Percentiles rank a stretch among this genome's conserved stretches.
These are phyloP conservation scores for Cydia pomonella DNA, from an alignment of 1,140 invertebrate genomes.

Conservation along the genomic window DNA sequence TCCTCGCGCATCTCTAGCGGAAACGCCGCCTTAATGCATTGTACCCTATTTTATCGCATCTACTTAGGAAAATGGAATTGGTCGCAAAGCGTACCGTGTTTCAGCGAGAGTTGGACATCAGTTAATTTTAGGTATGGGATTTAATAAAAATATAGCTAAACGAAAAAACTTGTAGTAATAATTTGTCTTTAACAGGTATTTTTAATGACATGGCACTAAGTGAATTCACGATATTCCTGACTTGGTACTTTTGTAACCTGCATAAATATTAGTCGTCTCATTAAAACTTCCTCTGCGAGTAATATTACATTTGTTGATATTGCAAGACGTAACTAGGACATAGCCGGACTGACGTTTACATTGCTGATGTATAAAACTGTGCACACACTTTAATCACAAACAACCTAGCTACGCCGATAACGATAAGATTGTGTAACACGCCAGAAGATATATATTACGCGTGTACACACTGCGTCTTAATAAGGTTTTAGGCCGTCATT, in stretches of 20 bases:
- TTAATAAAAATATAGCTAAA: too few species aligned
- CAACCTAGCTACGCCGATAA: conserved; percentile 1
- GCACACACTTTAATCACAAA: conserved; percentile 26
- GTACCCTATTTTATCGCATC: too few species aligned
- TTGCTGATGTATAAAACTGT: neutral
- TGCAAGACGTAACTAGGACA: conserved; percentile 9
- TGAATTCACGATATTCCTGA: too few species aligned
- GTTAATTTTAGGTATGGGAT: too few species aligned
- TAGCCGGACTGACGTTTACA: conserved; percentile 4
- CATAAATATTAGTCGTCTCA: neutral
- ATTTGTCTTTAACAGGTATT: too few species aligned
- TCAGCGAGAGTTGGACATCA: too few species aligned
- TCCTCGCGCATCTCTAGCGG: too few species aligned
- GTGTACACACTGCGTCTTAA: conserved; percentile 1
- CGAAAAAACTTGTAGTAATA: too few species aligned
- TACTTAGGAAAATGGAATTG: too few species aligned
- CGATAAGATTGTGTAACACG: conserved; percentile 29
- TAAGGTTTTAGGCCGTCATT: neutral
- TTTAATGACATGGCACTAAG: too few species aligned
- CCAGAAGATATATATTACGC: neutral
- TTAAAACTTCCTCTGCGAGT: neutral
- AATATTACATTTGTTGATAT: conserved; percentile 1
- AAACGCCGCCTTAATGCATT: too few species aligned
- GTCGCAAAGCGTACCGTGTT: too few species aligned
- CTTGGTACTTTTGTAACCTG: neutral